Base-by-base conservation (phyloP, 2,888 invertebrate genomes). In the Agonopterix heracliana region DNA sequence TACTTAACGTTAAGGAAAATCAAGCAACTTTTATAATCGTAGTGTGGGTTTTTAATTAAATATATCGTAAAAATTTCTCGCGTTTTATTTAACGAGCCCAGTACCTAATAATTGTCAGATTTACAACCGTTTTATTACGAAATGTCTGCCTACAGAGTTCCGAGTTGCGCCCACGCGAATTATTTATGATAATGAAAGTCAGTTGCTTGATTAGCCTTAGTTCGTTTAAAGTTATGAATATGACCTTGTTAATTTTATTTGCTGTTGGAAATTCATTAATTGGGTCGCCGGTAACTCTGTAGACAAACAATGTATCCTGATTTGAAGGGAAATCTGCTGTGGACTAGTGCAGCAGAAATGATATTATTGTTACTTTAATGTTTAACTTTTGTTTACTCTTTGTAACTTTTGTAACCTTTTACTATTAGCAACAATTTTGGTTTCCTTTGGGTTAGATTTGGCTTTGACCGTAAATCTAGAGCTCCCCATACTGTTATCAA, bases 191-290 rank as follows among this genome's bases (percentile, higher is more conserved):
- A 68, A 64, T 60, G 54, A 61, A 57, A 63, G 64, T 68, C 61
- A 59, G 84, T 87, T 87, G 87, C 87, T 87, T 87, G 87, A 81
- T 86, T 75, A 69, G 72, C 85, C 86, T 85, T 81, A 74, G 64
- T 66, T 56, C 56, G 7, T 26, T 26, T 26, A 26, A 54, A 60
- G 53, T 62, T 59, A 56, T 60, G 53, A 17, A 41, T 26, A 26
- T 41, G 35, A 46, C 49, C 56, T 55, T 55, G 54, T 53, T 56
- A 52, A 53, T 46, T 38, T 10, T 48, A 35, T 48, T 58, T 54
- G 54, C 52, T 56, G 61, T 57, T 53, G 56, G 54, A 59, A 12
- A 64, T 54, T 55, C 45, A 52, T 59, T 50, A 41, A 52, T 53
- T 60, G 74, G 69, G 60, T 64, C 61, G 68, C 63, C 60, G 59